A percentile compares a stretch with the other conserved stretches of the same genome.
These are phyloP conservation scores for Macrobrachium rosenbergii DNA, from an alignment of 1,140 invertebrate species.

Conservation along the genomic window DNA sequence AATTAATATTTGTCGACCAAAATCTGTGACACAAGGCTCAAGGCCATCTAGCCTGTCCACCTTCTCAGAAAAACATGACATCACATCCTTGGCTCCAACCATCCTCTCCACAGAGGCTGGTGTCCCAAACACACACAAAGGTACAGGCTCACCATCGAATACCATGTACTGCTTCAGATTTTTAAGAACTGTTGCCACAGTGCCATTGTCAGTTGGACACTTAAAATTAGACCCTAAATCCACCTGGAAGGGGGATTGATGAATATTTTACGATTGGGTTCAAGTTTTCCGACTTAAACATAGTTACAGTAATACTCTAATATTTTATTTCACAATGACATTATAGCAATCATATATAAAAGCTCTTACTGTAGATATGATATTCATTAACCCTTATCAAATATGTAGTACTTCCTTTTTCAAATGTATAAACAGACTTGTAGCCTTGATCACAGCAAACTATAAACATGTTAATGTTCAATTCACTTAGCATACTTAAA, in stretches of 20 bases:
- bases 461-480: too few species aligned
- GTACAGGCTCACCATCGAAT: slow-evolving; percentile 24
- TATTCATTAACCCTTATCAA: too few species aligned
- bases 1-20: slow-evolving; percentile 41
- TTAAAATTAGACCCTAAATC: slow-evolving; percentile 39
- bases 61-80: slow-evolving; percentile 57
- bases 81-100: slow-evolving; percentile 51
- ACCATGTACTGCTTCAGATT: slow-evolving; percentile 39
- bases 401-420: too few species aligned
- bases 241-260: slow-evolving; percentile 4
- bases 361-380: too few species aligned
- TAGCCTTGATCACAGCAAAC: too few species aligned
- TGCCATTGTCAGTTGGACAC: slow-evolving; percentile 38
- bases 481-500: too few species aligned
- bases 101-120: slow-evolving; percentile 25
- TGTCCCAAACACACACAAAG: slow-evolving; percentile 41
- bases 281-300: too few species aligned
- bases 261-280: too few species aligned
- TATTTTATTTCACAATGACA: too few species aligned
- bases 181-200: slow-evolving; percentile 42
- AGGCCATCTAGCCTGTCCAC: slow-evolving; percentile 46
- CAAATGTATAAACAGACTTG: too few species aligned
- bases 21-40: slow-evolving; percentile 41
- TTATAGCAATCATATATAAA: too few species aligned
- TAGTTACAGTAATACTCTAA: too few species aligned